Percentiles rank a stretch among this genome's conserved stretches.
These are phyloP conservation scores for Nannospalax galili DNA, from an alignment of 2,113 vertebrate species.

Conservation along the genomic window DNA sequence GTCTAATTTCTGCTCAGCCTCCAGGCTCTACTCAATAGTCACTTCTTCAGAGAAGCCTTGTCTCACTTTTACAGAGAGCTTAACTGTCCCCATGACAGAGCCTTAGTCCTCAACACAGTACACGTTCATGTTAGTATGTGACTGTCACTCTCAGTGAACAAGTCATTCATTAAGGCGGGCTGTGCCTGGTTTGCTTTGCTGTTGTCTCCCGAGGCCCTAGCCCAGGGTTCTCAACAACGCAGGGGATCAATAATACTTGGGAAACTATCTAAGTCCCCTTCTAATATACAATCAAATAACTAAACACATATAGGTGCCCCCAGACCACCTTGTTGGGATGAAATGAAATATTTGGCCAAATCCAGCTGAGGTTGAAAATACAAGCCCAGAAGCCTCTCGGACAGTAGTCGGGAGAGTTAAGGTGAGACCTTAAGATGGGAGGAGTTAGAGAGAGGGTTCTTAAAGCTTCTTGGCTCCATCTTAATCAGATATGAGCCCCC, in stretches of 20 bases:
- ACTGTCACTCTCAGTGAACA: neutral
- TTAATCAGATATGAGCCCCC: neutral
- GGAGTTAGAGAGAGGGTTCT: neutral
- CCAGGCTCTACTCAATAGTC: neutral
- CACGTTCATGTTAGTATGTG: no score
- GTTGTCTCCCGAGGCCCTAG: neutral
- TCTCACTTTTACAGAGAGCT: no score
- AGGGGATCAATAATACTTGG: neutral
- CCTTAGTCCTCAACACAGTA: neutral
- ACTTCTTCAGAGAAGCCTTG: neutral
- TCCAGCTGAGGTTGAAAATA: neutral
- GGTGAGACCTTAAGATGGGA: neutral
- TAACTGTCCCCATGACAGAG: neutral
- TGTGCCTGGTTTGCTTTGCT: neutral
- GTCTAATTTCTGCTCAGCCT: neutral
- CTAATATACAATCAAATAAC: neutral
- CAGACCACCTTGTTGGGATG: accelerated
- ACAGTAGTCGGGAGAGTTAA: neutral
- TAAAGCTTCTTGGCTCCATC: neutral
- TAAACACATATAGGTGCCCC: neutral
- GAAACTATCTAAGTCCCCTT: neutral
- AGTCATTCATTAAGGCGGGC: neutral
- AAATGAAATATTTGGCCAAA: neutral
- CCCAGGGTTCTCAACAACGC: neutral
- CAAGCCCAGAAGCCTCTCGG: neutral